These are phyloP conservation scores for Eupithecia subfuscata DNA, from an alignment of 2,888 invertebrate genomes.

Conservation along the genomic window DNA sequence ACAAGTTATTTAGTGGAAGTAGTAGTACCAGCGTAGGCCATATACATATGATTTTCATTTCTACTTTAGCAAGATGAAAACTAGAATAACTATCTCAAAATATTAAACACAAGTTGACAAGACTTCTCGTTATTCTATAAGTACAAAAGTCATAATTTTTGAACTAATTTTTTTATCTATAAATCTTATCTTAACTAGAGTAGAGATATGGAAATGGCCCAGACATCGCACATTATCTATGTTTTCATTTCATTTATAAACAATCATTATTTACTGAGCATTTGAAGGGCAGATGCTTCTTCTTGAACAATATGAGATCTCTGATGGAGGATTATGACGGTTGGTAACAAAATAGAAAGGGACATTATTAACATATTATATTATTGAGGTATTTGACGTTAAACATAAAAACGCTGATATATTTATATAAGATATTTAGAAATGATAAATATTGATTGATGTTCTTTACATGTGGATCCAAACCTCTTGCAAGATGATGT, in stretches of 20 bases:
- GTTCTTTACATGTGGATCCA: background rate
- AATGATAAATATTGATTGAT: background rate
- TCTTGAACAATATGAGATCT: background rate
- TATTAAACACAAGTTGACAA: background rate
- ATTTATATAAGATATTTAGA: background rate
- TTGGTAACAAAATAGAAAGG: background rate
- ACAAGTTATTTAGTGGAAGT: background rate
- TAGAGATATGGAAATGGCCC: conserved; percentile 15
- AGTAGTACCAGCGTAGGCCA: background rate
- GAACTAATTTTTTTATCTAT: background rate
- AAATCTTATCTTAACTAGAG: background rate
- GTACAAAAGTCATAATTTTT: background rate
- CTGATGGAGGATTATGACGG: background rate
- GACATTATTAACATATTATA: no score
- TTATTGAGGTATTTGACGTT: no score
- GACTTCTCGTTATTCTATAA: background rate
- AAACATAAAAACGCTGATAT: no score
- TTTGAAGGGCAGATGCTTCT: conserved; percentile 19
- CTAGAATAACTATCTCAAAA: background rate
- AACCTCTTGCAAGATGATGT: background rate
- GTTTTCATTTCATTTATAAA: conserved; percentile 38
- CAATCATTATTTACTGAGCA: conserved; percentile 11
- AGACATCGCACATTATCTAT: conserved; percentile 40
- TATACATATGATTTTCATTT: background rate
- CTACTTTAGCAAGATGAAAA: background rate